phyloP scores from a whole-genome alignment of 2,888 invertebrate genomes.

The Acrobasis repandana region DNA sequence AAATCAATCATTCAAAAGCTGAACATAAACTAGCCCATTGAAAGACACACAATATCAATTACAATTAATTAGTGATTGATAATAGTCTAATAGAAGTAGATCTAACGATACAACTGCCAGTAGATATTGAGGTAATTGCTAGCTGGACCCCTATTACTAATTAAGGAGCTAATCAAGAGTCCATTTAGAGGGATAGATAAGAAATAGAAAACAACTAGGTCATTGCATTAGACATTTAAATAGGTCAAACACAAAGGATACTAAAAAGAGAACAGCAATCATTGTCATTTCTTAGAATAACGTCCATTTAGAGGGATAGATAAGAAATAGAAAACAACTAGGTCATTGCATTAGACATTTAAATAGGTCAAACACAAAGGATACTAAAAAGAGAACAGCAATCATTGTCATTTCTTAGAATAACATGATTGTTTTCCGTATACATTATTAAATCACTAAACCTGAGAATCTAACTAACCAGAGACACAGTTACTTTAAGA shows the following conservation, averaged over 20 bases:
- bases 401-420: too few species aligned
- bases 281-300: too few species aligned
- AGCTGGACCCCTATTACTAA: constrained; percentile 11
- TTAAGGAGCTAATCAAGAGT: constrained; percentile 13
- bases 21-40: background rate
- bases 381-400: too few species aligned
- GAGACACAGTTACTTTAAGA: too few species aligned
- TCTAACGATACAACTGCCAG: constrained; percentile 1
- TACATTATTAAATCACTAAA: too few species aligned
- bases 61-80: constrained; percentile 16
- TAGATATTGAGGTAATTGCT: constrained; percentile 4
- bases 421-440: too few species aligned
- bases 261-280: too few species aligned
- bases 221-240: background rate
- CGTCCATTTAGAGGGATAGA: constrained; percentile 1
- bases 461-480: too few species aligned
- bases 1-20: too few species aligned
- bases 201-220: background rate
- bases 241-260: too few species aligned
- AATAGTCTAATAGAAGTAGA: constrained; percentile 14
- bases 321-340: constrained; percentile 4
- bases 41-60: constrained; percentile 9
- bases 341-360: background rate
- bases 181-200: constrained; percentile 6
- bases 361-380: too few species aligned